A percentile compares a stretch with the other conserved stretches of the same genome.
These are phyloP conservation scores for Scotopteryx bipunctaria DNA, from an alignment of 2,888 invertebrate species.

Conservation along the genomic window DNA sequence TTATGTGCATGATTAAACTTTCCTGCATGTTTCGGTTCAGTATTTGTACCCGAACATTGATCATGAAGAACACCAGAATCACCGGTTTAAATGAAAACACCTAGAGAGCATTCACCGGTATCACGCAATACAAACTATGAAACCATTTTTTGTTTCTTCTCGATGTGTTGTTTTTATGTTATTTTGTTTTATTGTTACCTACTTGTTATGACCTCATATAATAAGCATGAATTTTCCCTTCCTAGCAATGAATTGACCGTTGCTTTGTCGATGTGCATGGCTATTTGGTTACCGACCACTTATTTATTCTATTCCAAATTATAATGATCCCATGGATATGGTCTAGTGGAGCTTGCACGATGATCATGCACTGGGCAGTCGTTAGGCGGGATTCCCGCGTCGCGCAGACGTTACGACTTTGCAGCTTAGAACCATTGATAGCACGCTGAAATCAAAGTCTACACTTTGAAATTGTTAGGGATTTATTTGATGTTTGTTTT, in stretches of 20 bases:
- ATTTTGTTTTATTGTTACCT: constrained; percentile 48
- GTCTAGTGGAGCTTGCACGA: constrained; percentile 64
- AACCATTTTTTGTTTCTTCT: constrained; percentile 46
- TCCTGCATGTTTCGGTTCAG: constrained; percentile 59
- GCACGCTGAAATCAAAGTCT: constrained; percentile 67
- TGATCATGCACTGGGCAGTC: constrained; percentile 72
- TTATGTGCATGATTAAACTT: constrained; percentile 55
- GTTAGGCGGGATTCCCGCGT: constrained; percentile 45
- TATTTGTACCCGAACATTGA: constrained; percentile 44
- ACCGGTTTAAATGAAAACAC: constrained; percentile 47
- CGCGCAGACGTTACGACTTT: constrained; percentile 34
- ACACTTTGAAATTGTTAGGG: constrained; percentile 67
- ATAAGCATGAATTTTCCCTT: constrained; percentile 70
- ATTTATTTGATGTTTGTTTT: constrained; percentile 9
- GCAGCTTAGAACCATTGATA: constrained; percentile 57
- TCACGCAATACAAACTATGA: constrained; percentile 44
- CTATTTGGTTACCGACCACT: constrained; percentile 62
- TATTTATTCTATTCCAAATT: constrained; percentile 59
- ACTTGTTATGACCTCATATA: constrained; percentile 71
- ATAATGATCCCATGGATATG: constrained; percentile 51
- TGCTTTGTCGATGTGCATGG: constrained; percentile 78
- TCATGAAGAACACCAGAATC: constrained; percentile 49
- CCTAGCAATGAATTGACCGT: constrained; percentile 50
- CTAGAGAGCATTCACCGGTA: constrained; percentile 46
- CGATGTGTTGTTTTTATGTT: constrained; percentile 59